Base-by-base conservation (phyloP, 1,140 invertebrate species). In the honey bee (Apis mellifera) region DNA sequence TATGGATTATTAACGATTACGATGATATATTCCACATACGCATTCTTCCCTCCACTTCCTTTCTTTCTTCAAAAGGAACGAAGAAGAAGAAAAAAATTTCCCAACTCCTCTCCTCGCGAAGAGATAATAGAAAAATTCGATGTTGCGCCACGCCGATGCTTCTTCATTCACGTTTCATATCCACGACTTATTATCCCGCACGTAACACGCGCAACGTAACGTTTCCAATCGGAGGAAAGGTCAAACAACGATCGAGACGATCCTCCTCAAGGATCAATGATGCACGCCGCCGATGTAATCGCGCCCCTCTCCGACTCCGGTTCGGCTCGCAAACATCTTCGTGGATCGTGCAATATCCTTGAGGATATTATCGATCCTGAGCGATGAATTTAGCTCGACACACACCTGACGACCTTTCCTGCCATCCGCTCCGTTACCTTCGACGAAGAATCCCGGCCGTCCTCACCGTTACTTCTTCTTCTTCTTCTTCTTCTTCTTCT, bases 341-440 rank as follows among this genome's bases (percentile, higher is more conserved):
- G 74, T 55, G 42, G 81, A 77, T 64, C 62, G 23, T 23, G 59
- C 3, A 42, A 42, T 42, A 65, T 69, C 74, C 57, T 21, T 21
- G 59, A 60, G 32, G n/a, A 74, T 32, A 81, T 81, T 59, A 70
- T 73, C 69, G 70, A 87, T 86, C 13, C 50, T 62, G 48, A 9
- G 26, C 57, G 59, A 78, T 82, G 54, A 84, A 74, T 84, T 84
- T 78, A 71, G 42, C 74, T 71, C 42, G 32, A 65, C 26, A 69
- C 21, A 84, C 78, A 84, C 50, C 74, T 62, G 65, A 59, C 81
- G 79, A 87, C 78, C 79, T 84, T 84, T 85, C 48, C 55, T 68
- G 64, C 71, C 70, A 48, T 17, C 72, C 78, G n/a, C 57, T 71
- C 78, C 86, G 78, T 87, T 87, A 87, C 64, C 78, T 78, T 79